Conservation (phyloP, 2,797 vertebrate species). For the Sebastes iracundus region DNA sequence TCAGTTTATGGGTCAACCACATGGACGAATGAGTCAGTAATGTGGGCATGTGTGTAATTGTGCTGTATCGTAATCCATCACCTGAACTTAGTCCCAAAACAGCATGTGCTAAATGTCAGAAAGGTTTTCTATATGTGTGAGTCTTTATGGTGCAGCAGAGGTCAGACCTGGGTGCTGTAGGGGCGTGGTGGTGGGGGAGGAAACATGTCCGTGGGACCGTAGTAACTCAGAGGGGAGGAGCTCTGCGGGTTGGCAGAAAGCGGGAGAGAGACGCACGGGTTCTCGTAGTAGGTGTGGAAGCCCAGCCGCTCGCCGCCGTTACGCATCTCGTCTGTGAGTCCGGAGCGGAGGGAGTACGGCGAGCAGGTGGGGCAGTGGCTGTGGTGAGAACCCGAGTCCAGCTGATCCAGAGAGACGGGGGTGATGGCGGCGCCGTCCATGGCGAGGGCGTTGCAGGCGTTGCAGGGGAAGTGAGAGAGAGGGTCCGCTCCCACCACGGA, state of each 20-base stretch:
- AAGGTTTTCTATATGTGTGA: neutral
- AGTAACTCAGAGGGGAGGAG: conserved; percentile 84
- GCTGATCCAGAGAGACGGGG: conserved; percentile 68
- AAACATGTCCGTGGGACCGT: conserved; percentile 82
- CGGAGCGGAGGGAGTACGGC: conserved; percentile 85
- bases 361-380: conserved; percentile 89
- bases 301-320: conserved; percentile 91
- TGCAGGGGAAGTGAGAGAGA: conserved; percentile 87
- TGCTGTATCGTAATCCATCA: conserved; percentile 28
- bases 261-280: conserved; percentile 80
- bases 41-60: conserved; percentile 18
- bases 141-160: conserved; percentile 8
- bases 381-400: conserved; percentile 57
- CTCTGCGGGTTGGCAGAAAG: conserved; percentile 80
- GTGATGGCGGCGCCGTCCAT: conserved; percentile 84
- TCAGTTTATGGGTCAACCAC: conserved; percentile 34
- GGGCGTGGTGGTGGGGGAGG: conserved; percentile 83
- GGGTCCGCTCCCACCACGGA: conserved; percentile 67
- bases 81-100: conserved; percentile 26
- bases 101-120: neutral
- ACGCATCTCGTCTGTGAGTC: conserved; percentile 83
- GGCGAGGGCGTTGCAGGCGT: conserved; percentile 89
- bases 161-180: conserved; percentile 94
- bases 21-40: conserved; percentile 4
- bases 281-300: conserved; percentile 89